phyloP scores from a whole-genome alignment of 2,888 invertebrate genomes.

The Caradrina kadenii region DNA sequence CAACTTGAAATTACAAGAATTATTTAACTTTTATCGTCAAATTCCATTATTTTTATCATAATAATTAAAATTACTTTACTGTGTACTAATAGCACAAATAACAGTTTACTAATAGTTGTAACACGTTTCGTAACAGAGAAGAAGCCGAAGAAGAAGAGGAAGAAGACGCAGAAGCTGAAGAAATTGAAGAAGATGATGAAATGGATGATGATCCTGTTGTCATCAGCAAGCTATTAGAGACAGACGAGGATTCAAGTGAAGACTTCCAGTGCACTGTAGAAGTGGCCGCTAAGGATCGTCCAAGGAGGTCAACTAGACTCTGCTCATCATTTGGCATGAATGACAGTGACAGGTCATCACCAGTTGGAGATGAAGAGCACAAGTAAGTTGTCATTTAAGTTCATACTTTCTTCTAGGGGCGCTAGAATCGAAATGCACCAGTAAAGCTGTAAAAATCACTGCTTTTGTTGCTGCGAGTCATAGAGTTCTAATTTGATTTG shows the following conservation, averaged over 20 bases:
- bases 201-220: slow-evolving; percentile 84
- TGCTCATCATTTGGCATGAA: slow-evolving; percentile 71
- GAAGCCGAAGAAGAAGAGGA: slow-evolving; percentile 54
- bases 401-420: background rate
- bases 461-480: background rate
- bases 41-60: no score
- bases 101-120: background rate
- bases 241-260: slow-evolving; percentile 80
- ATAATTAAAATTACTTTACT: no score
- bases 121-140: slow-evolving; percentile 15
- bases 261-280: slow-evolving; percentile 77
- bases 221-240: slow-evolving; percentile 83
- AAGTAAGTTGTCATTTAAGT: slow-evolving; percentile 66
- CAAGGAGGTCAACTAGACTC: slow-evolving; percentile 75
- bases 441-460: background rate
- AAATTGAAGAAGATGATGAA: slow-evolving; percentile 73
- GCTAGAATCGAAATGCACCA: background rate
- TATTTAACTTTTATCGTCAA: no score
- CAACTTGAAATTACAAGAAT: no score
- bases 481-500: background rate
- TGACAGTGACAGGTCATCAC: slow-evolving; percentile 70
- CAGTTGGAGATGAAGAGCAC: slow-evolving; percentile 67
- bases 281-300: slow-evolving; percentile 67
- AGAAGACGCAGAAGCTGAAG: slow-evolving; percentile 66
- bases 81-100: background rate